Evolutionary conservation across 1,140 invertebrate species (phyloP), one percentile per base, ranked within the genome.

Genomic region (Procambarus virginalis): DNA sequence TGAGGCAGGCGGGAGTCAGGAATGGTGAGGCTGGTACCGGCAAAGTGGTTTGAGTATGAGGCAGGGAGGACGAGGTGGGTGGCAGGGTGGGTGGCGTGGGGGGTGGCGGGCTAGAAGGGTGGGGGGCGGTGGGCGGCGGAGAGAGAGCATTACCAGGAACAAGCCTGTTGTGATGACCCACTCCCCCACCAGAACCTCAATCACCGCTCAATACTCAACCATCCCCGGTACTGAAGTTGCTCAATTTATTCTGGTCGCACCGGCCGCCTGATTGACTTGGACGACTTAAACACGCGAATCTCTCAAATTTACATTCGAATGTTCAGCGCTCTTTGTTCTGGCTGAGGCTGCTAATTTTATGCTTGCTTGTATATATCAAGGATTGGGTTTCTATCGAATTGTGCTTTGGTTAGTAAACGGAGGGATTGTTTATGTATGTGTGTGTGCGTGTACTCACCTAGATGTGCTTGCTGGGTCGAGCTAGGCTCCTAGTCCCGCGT

Each of bases 191-290:
- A 8, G 34, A 34, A 34, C 12, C 49, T 14, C 78, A 3, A 17
- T 2, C 48, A 55, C 49, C 78, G 14, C 48, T 68, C 14, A 49
- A 20, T 49, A 55, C 45, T 55, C 12, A 49, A 48, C 8, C 78
- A 20, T 45, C 12, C 48, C 58, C 78, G 55, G 55, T 80, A n/a
- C 48, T n/a, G n/a, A 80, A 80, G 48, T 80, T 80, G 45, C 55
- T 51, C 48, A 80, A 80, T 80, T 22, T 80, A 80, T 80, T 80
- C 78, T 12, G 48, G 17, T 80, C 78, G 55, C 55, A 22, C 22
- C 9, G 12, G 14, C n/a, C 48, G 48, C 55, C 49, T 80, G 78
- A 80, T 80, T 55, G 48, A 80, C 78, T 49, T 49, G 34, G 10
- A 77, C 45, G 14, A 49, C 75, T 46, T 48, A 48, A 77, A 48